Evolutionary conservation across 2,888 invertebrate genomes (phyloP), one percentile per base, ranked within the genome.

Genomic region (Caenorhabditis parvicauda): DNA sequence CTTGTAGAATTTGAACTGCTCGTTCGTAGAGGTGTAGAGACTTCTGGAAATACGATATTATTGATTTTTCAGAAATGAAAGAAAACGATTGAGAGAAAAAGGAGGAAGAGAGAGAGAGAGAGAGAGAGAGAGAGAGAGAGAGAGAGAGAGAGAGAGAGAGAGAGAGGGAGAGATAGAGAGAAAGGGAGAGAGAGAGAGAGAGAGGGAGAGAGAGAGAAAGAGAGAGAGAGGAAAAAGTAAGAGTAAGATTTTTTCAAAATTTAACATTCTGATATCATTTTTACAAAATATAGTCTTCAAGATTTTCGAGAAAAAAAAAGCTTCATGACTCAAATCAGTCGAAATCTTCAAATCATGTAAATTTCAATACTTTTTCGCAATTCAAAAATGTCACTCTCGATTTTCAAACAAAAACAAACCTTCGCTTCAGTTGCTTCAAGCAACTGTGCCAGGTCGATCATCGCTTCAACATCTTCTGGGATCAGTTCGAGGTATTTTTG

Each of bases 391-490:
- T 39, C 21, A 17, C 4, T 19, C 6, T 44, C 17, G 39, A 5
- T 14, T 39, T 7, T 5, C n/a, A 5, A 14, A 19, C 6, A 14
- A 19, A 9, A 19, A 14, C n/a, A 9, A 12, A 76, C 82, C 79
- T 87, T 86, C 54, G 92, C 86, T 85, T 98, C 96, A 71, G 89
- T 89, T 81, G 94, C 92, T 82, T 98, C 96, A 64, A 96, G 86
- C 82, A 98, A 93, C 85, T 98, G 96, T 0, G 98, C 98, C 67
- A 96, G 84, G 82, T 99, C 96, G 72, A 99, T 95, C 5, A 75
- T 57, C 0, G 95, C 96, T 82, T 98, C 98, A 1, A 96, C 91
- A 82, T 99, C 98, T 74, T 98, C 95, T 0, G 95, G 93, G 82
- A 91, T 92, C 83, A 94, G 91, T 81, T 94, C 93, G 0, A 95